Conservation (phyloP, 2,797 vertebrate species). For the Ceyx erithaca region DNA sequence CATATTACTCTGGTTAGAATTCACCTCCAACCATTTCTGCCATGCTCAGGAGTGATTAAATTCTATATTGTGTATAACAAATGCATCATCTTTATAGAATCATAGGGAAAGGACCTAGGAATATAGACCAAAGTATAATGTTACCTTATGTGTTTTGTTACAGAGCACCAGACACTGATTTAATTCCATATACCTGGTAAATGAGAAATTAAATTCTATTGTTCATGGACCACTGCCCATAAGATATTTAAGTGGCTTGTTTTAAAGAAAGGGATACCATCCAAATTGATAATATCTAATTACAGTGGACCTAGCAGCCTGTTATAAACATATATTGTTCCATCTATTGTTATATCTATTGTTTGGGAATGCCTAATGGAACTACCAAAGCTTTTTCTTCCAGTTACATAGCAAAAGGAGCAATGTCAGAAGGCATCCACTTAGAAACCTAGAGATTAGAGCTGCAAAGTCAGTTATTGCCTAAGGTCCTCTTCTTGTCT, state of each 20-base stretch:
- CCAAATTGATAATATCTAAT: not conserved
- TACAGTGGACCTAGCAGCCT: not conserved
- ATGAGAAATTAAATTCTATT: constrained; percentile 17
- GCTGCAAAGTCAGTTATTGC: not conserved
- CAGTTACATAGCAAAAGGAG: not conserved
- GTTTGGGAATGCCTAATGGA: not conserved
- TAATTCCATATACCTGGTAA: not conserved
- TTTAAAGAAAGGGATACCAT: constrained; percentile 6
- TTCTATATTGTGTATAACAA: constrained; percentile 2
- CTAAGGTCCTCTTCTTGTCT: not conserved
- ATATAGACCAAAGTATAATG: not conserved
- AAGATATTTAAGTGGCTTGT: not conserved
- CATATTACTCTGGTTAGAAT: not conserved
- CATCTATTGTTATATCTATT: not conserved
- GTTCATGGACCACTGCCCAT: not conserved
- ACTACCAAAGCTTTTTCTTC: not conserved
- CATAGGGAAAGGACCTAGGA: too few relatives aligned
- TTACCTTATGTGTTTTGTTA: constrained; percentile 33
- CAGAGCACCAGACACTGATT: not conserved
- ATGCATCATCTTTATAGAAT: not conserved
- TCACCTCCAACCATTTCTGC: not conserved
- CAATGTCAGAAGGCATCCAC: not conserved
- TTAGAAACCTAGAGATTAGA: not conserved
- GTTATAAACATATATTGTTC: not conserved
- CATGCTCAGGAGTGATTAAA: not conserved